phyloP scores from a whole-genome alignment of 92 coral and sea anemone genomes.

The Epizoanthus fatuus region DNA sequence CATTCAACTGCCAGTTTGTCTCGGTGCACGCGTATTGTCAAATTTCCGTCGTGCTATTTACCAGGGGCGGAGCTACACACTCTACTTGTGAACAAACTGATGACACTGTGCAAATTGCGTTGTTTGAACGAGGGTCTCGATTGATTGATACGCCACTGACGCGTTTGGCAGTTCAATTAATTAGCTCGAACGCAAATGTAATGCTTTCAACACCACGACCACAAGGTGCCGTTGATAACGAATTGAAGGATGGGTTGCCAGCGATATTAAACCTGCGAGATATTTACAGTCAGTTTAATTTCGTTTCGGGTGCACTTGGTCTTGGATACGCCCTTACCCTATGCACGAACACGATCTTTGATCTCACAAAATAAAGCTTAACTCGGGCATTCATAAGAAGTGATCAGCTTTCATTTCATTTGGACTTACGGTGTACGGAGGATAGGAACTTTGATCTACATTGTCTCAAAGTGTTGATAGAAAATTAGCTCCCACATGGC shows the following conservation, averaged over 20 bases:
- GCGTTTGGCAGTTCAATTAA: constrained; percentile 96
- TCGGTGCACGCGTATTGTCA: constrained; percentile 49
- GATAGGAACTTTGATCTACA: constrained; percentile 10
- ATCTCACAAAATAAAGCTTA: constrained; percentile 9
- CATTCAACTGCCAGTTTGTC: constrained; percentile 68
- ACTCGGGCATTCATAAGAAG: constrained; percentile 1
- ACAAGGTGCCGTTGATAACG: constrained; percentile 15
- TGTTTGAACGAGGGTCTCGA: constrained; percentile 83
- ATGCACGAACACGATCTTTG: background rate
- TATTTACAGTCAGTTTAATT: background rate
- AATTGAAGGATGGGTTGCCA: constrained; percentile 18
- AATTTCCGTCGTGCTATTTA: constrained; percentile 76
- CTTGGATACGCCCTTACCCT: background rate
- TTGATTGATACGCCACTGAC: constrained; percentile 96
- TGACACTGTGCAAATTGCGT: constrained; percentile 91
- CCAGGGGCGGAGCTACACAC: constrained; percentile 94
- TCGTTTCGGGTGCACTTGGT: background rate
- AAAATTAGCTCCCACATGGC: constrained; percentile 56
- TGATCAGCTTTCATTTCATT: constrained; percentile 8
- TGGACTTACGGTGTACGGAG: constrained; percentile 5
- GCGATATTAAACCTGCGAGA: background rate
- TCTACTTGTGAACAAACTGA: constrained; percentile 94
- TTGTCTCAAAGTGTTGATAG: constrained; percentile 43
- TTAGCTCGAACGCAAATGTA: constrained; percentile 94
- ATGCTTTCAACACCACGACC: constrained; percentile 30